These are phyloP conservation scores for Temnothorax unifasciatus DNA, from an alignment of 2,888 invertebrate genomes.

Conservation along the genomic window DNA sequence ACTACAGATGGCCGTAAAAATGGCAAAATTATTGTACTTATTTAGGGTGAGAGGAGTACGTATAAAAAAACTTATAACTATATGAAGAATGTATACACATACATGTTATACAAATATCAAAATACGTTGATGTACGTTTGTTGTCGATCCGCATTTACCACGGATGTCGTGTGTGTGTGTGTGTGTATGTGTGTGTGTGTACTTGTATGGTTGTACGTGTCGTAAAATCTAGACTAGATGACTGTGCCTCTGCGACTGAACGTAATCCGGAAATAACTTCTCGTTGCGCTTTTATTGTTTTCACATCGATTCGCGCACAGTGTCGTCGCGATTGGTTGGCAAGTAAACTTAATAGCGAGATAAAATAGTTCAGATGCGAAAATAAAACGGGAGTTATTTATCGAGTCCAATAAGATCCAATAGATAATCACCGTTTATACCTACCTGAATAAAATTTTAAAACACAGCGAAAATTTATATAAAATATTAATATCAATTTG, in stretches of 20 bases:
- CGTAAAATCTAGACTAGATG: conserved; percentile 56
- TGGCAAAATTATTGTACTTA: conserved; percentile 31
- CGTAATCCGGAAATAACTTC: conserved; percentile 7
- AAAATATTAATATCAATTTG: neutral
- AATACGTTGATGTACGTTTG: conserved; percentile 31
- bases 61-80: conserved; percentile 46
- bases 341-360: conserved; percentile 3
- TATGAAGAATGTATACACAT: conserved; percentile 39
- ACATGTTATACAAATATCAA: conserved; percentile 39
- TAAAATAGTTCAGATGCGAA: neutral
- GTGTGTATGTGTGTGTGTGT: neutral
- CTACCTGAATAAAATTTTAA: conserved; percentile 16
- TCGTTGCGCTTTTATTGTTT: conserved; percentile 11
- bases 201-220: conserved; percentile 23
- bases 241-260: conserved; percentile 42
- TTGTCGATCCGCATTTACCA: neutral
- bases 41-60: conserved; percentile 24
- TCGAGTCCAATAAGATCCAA: neutral
- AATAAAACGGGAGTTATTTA: neutral
- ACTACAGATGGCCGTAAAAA: conserved; percentile 13
- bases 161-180: neutral
- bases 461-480: neutral
- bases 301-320: neutral
- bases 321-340: neutral
- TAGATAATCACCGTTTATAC: neutral